phyloP scores from a whole-genome alignment of 2,888 invertebrate genomes.

The Orthonychiurus folsomi region DNA sequence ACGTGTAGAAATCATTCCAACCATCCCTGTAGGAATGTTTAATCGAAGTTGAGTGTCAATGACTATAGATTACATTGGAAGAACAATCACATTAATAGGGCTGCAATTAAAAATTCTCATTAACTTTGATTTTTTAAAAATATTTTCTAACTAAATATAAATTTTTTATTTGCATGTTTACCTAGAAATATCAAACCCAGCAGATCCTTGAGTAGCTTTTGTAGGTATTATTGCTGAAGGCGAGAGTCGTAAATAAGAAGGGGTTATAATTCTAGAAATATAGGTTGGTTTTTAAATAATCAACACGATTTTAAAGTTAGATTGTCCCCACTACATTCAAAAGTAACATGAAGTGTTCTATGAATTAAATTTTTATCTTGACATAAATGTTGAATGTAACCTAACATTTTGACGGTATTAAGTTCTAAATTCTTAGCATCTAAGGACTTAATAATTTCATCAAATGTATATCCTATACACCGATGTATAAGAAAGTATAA shows the following conservation, averaged over 20 bases:
- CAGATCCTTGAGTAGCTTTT: not conserved
- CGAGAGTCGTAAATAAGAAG: not conserved
- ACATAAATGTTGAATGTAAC: not conserved
- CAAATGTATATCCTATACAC: not conserved
- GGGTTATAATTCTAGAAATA: not conserved
- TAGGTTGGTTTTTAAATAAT: not conserved
- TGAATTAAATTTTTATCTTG: not conserved
- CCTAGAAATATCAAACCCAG: not conserved
- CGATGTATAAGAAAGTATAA: not conserved
- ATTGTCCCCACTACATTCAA: too few relatives aligned
- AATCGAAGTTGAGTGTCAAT: too few relatives aligned
- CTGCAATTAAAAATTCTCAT: too few relatives aligned
- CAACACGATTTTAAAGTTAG: not conserved
- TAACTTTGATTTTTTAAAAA: too few relatives aligned
- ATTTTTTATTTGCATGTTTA: not conserved
- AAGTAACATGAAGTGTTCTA: too few relatives aligned
- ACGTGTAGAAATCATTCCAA: too few relatives aligned
- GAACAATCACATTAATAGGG: too few relatives aligned
- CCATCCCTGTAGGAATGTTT: too few relatives aligned
- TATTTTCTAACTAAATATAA: too few relatives aligned
- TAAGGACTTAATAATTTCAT: not conserved
- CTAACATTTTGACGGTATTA: not conserved
- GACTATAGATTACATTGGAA: too few relatives aligned
- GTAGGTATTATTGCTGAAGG: not conserved
- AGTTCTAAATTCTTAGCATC: not conserved